Conservation (phyloP, 2,113 vertebrate species). For the Actenoides hombroni region DNA sequence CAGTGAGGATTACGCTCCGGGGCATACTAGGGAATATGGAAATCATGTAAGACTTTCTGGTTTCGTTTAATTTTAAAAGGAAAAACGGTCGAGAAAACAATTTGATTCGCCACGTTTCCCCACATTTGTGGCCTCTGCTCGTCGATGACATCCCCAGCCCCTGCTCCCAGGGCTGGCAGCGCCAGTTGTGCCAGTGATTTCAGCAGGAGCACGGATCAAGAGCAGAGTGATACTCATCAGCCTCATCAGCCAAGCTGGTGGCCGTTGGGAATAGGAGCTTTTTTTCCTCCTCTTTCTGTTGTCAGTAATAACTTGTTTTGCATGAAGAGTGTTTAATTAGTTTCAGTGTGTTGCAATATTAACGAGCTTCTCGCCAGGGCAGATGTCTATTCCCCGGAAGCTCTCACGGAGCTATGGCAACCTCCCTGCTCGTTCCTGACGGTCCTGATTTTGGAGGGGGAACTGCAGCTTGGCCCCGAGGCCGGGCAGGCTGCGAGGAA, state of each 20-base stretch:
- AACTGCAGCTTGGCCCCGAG: rapidly evolving
- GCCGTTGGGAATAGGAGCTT: slow-evolving; percentile 41
- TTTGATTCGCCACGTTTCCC: neutral
- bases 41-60: neutral
- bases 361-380: slow-evolving; percentile 70
- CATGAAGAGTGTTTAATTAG: slow-evolving; percentile 74
- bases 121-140: neutral
- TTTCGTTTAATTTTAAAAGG: slow-evolving; percentile 43
- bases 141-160: neutral
- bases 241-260: slow-evolving; percentile 51
- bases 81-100: neutral
- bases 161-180: neutral
- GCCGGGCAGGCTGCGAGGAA: neutral
- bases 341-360: slow-evolving; percentile 74
- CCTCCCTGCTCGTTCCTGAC: slow-evolving; percentile 22
- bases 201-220: neutral
- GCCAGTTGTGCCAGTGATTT: neutral
- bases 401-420: slow-evolving; percentile 57
- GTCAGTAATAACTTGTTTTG: slow-evolving; percentile 71
- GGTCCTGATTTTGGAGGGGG: neutral
- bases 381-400: slow-evolving; percentile 71
- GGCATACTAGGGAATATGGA: neutral
- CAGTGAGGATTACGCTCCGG: neutral
- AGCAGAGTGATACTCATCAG: slow-evolving; percentile 53
- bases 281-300: slow-evolving; percentile 15